Evolutionary conservation across 37 sponge, comb jelly and placozoan species (phyloP).

Genomic region (Diacarnus erythraeanus): DNA sequence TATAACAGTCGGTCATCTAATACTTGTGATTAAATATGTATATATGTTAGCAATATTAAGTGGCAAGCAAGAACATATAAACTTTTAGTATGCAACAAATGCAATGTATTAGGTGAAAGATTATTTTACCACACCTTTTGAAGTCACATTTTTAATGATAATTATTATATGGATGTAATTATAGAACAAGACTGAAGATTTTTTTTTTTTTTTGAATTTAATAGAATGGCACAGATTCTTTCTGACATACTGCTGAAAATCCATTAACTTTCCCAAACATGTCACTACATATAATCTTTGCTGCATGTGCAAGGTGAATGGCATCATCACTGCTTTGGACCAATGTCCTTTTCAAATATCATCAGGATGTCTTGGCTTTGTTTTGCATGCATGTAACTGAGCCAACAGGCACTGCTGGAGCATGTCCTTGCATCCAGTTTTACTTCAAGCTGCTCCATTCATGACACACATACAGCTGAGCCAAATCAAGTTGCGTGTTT

Average conservation of each 20-base stretch:
- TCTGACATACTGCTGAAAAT: neutral
- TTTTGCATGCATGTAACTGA: slow-evolving; percentile 2
- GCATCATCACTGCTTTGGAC: neutral
- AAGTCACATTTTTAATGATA: too few relatives aligned
- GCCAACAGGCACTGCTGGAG: slow-evolving; percentile 18
- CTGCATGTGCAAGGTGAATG: neutral
- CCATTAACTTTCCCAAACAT: neutral
- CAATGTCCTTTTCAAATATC: neutral
- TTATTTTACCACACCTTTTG: too few relatives aligned
- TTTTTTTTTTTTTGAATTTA: neutral
- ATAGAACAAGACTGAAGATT: too few relatives aligned
- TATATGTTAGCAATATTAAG: too few relatives aligned
- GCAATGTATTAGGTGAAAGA: too few relatives aligned
- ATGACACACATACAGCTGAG: neutral
- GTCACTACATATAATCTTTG: neutral
- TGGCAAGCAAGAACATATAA: too few relatives aligned
- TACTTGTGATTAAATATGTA: too few relatives aligned
- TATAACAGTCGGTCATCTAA: too few relatives aligned
- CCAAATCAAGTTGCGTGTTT: slow-evolving; percentile 1
- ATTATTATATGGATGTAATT: too few relatives aligned
- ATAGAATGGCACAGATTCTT: neutral
- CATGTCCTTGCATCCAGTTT: slow-evolving; percentile 1
- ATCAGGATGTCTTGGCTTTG: neutral
- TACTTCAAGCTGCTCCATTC: slow-evolving; percentile 37
- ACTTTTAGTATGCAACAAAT: too few relatives aligned